phyloP scores from a whole-genome alignment of 2,797 vertebrate genomes.

The Trichosurus vulpecula region DNA sequence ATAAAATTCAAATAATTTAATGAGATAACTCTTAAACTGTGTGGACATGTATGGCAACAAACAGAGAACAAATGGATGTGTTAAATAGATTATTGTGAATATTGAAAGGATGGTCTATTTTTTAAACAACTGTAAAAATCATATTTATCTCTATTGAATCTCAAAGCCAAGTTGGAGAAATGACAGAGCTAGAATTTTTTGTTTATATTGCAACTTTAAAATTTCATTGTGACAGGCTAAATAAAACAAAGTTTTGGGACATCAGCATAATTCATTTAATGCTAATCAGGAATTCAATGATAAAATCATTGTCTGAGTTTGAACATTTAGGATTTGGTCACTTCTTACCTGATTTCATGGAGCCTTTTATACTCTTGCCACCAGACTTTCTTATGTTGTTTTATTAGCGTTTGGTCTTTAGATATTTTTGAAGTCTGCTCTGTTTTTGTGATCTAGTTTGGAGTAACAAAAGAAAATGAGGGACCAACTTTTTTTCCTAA shows the following conservation, averaged over 20 bases:
- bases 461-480: slow-evolving; percentile 43
- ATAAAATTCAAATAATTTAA: slow-evolving; percentile 41
- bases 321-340: not conserved
- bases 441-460: slow-evolving; percentile 89
- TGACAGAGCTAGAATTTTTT: slow-evolving; percentile 41
- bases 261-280: not conserved
- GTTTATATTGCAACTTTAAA: slow-evolving; percentile 7
- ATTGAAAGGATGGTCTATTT: slow-evolving; percentile 7
- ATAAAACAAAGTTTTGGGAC: not conserved
- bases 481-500: slow-evolving; percentile 57
- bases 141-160: slow-evolving; percentile 23
- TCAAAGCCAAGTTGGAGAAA: slow-evolving; percentile 54
- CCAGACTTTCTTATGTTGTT: slow-evolving; percentile 93
- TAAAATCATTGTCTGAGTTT: not conserved
- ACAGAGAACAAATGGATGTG: not conserved
- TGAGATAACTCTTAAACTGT: slow-evolving; percentile 10
- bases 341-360: slow-evolving; percentile 88
- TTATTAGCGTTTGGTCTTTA: slow-evolving; percentile 90
- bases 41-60: not conserved
- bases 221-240: slow-evolving; percentile 34
- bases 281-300: not conserved
- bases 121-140: not conserved
- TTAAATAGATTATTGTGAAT: not conserved
- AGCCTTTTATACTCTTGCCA: slow-evolving; percentile 89
- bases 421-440: slow-evolving; percentile 87